A percentile compares a stretch with the other conserved stretches of the same genome.
phyloP scores from a whole-genome alignment of 2,797 vertebrate species.

The Menidia menidia region DNA sequence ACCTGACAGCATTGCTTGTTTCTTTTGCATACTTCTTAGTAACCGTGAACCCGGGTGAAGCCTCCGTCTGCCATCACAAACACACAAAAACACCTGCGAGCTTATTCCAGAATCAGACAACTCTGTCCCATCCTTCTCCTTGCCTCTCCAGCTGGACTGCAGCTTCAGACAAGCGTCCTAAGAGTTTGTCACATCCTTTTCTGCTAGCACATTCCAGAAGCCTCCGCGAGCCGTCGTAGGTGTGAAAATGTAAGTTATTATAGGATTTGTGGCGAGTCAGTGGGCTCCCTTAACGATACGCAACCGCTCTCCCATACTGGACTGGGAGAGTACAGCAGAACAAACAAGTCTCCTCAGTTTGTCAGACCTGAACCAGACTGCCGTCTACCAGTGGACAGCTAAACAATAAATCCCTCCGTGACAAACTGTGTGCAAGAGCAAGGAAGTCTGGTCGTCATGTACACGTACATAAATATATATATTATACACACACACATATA shows the following conservation, averaged over 20 bases:
- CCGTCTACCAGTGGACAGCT: constrained; percentile 32
- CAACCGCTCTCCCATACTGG: constrained; percentile 42
- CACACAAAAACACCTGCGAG: constrained; percentile 25
- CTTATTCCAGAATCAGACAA: constrained; percentile 57
- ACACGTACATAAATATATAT: neutral
- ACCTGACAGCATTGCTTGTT: constrained; percentile 59
- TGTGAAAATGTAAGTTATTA: constrained; percentile 30
- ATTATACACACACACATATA: too few relatives aligned
- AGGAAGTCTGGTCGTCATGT: neutral
- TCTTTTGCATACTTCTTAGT: constrained; percentile 60
- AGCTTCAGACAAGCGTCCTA: constrained; percentile 55
- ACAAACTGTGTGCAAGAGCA: constrained; percentile 15
- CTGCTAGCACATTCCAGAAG: constrained; percentile 31
- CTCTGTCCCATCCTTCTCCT: constrained; percentile 47
- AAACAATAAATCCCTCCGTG: constrained; percentile 21
- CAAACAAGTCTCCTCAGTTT: constrained; percentile 65
- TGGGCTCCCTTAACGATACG: constrained; percentile 66
- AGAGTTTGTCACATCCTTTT: constrained; percentile 65
- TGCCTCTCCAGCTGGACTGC: constrained; percentile 51
- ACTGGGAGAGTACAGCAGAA: constrained; percentile 48
- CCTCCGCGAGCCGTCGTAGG: constrained; percentile 20
- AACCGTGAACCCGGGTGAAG: constrained; percentile 15
- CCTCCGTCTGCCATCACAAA: constrained; percentile 31
- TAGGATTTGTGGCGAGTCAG: constrained; percentile 54
- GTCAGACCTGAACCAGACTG: constrained; percentile 60